These are phyloP conservation scores for Babylonia areolata DNA, from an alignment of 1,140 invertebrate genomes.

Conservation along the genomic window DNA sequence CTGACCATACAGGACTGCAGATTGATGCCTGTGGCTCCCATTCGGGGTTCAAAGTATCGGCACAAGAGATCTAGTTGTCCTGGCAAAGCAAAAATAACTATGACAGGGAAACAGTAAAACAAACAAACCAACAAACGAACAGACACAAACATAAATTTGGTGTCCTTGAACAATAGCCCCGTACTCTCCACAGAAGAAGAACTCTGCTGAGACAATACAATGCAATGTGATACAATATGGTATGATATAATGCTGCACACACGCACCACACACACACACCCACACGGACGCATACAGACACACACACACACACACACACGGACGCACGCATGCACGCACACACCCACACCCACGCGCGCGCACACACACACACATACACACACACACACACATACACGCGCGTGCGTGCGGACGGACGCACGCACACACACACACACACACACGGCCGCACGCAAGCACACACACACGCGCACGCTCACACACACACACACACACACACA, in stretches of 20 bases:
- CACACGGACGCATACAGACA: too few species aligned
- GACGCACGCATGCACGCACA: not conserved
- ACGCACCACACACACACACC: too few species aligned
- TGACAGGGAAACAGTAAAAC: too few species aligned
- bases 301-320: not conserved
- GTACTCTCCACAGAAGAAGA: too few species aligned
- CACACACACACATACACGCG: slow-evolving; percentile 2
- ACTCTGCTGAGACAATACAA: too few species aligned
- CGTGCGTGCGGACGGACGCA: not conserved
- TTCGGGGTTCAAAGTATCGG: not conserved
- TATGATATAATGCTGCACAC: too few species aligned
- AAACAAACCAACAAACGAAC: too few species aligned
- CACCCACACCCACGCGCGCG: not conserved
- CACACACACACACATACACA: not conserved
- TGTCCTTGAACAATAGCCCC: too few species aligned
- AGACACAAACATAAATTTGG: too few species aligned
- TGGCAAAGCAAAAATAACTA: too few species aligned
- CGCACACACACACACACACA: slow-evolving; percentile 6
- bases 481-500: slow-evolving; percentile 8
- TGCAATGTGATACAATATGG: too few species aligned
- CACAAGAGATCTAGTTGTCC: too few species aligned
- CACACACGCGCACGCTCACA: not conserved
- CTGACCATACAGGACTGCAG: not conserved
- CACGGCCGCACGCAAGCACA: not conserved
- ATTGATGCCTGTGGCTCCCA: not conserved